Conservation (phyloP, 2,113 vertebrate species). For the Tauraco erythrolophus region DNA sequence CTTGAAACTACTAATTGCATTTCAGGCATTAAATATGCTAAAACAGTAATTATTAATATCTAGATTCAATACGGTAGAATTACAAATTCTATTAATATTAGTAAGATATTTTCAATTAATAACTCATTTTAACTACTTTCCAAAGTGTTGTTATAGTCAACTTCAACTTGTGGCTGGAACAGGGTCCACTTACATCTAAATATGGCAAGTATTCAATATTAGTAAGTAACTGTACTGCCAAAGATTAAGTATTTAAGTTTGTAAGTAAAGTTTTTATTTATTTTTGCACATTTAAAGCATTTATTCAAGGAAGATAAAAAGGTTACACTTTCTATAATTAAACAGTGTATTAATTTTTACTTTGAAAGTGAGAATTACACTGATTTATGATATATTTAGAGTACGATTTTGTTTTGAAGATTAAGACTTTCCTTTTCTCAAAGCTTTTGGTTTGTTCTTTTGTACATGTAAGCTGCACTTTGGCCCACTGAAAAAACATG, state of each 20-base stretch:
- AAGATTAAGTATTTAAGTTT: neutral
- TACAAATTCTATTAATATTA: neutral
- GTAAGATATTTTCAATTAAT: neutral
- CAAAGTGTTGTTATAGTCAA: neutral
- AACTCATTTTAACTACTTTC: neutral
- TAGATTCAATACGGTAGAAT: neutral
- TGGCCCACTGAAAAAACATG: neutral
- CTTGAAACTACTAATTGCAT: neutral
- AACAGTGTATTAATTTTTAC: neutral
- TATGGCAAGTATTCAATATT: neutral
- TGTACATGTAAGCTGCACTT: neutral
- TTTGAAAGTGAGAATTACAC: neutral
- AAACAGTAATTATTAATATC: neutral
- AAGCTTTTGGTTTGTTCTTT: neutral
- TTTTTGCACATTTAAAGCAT: neutral
- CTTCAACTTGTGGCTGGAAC: neutral
- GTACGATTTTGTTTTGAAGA: neutral
- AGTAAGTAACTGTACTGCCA: neutral
- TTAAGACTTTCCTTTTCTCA: neutral
- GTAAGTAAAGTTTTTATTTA: neutral
- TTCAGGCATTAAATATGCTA: neutral
- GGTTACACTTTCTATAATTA: neutral
- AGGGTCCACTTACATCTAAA: neutral
- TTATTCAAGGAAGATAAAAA: neutral
- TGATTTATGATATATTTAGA: neutral